Base-by-base conservation (phyloP, 2,797 vertebrate species). In the Neosilurus mollespiculum region DNA sequence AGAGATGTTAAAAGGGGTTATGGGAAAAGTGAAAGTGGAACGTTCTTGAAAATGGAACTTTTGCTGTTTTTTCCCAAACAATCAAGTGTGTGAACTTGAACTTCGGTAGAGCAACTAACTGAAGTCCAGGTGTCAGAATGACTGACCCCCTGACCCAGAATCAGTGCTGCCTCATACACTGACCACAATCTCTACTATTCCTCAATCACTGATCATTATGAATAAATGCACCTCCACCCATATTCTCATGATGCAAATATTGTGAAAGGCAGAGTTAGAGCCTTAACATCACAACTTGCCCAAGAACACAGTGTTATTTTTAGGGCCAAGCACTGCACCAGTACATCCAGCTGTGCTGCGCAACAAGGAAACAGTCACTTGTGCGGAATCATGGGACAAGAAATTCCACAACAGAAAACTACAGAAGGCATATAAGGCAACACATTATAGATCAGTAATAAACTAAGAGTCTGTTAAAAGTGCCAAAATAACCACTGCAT, bases 401-500 rank as follows among this genome's bases (percentile, higher is more conserved):
- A 69, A 83, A 75, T 73, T 71, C 82, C 8, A 54, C 15, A 26
- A 54, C 83, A 90, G 90, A 88, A 90, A 86, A 81, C 85, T 87
- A 89, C 82, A 76, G 78, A 76, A 91, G 88, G 88, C 87, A 90
- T 89, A 91, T 88, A 90, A 88, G 82, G 20, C 87, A 89, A 88
- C 84, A 77, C 76, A 90, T 90, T 87, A 91, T 87, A 84, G 70
- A 62, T 87, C 87, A 78, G 80, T 51, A 78, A 86, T 72, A 84
- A 43, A 87, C 79, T 81, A 62, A 58, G 51, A 18, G 51, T 59
- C 65, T 72, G 73, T 24, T 62, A 53, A n/a, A 53, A 43, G 26
- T 62, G 70, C 51, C 80, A 79, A 22, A 15, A 65, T 51, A 73
- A 65, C 43, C 24, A 65, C 73, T 1, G 10, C 0, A 6, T 75